Percentiles rank a stretch among this genome's conserved stretches.
Evolutionary conservation across 1,140 invertebrate genomes (phyloP).

Genomic region (Macrosteles quadrilineatus): DNA sequence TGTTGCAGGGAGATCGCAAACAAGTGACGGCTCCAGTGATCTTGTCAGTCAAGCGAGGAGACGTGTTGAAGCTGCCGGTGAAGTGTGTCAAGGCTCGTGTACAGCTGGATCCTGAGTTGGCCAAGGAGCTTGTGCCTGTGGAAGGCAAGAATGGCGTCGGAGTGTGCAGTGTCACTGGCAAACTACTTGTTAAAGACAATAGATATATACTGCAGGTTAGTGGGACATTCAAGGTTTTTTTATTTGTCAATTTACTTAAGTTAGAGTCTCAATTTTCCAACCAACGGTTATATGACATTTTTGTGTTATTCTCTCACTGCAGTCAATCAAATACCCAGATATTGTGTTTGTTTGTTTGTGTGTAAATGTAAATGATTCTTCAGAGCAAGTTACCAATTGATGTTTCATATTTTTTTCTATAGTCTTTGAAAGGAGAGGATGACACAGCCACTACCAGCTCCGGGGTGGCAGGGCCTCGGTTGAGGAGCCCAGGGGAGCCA

Average conservation of each 20-base stretch:
- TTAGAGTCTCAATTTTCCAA: too few species aligned
- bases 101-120: constrained; percentile 71
- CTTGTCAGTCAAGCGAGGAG: constrained; percentile 64
- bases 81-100: constrained; percentile 74
- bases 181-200: constrained; percentile 73
- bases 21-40: constrained; percentile 56
- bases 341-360: too few species aligned
- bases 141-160: constrained; percentile 75
- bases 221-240: too few species aligned
- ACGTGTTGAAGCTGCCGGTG: constrained; percentile 74
- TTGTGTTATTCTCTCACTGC: too few species aligned
- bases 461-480: constrained; percentile 33
- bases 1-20: constrained; percentile 57
- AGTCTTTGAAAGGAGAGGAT: constrained; percentile 40
- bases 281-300: too few species aligned
- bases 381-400: too few species aligned
- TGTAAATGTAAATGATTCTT: too few species aligned
- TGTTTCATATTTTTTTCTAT: constrained; percentile 13
- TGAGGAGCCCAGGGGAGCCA: constrained; percentile 28
- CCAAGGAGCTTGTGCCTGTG: constrained; percentile 68
- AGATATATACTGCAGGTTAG: constrained; percentile 66
- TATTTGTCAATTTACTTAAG: too few species aligned
- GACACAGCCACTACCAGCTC: constrained; percentile 44
- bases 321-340: too few species aligned
- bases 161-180: constrained; percentile 77